Evolutionary conservation across 2,797 vertebrate genomes (phyloP).

Genomic region (Oophaga sylvatica): DNA sequence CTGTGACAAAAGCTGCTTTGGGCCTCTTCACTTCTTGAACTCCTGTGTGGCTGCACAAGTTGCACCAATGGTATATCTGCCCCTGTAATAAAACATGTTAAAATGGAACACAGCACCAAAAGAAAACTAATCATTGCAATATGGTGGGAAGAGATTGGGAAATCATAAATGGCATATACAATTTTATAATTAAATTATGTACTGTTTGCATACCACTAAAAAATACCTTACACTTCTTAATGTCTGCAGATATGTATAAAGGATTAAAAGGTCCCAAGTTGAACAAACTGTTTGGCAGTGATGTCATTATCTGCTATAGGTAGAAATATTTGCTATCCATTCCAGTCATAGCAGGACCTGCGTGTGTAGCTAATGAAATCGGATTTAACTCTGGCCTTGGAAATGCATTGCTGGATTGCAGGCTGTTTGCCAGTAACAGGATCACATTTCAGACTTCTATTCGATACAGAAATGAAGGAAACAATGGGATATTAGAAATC

Average conservation of each 20-base stretch:
- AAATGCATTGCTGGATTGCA: constrained; percentile 52
- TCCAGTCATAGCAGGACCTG: constrained; percentile 41
- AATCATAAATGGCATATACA: not conserved
- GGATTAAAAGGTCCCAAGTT: constrained; percentile 38
- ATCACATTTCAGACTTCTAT: constrained; percentile 50
- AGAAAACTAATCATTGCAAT: not conserved
- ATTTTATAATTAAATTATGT: not conserved
- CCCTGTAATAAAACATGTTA: not conserved
- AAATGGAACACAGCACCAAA: not conserved
- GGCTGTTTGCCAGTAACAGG: constrained; percentile 41
- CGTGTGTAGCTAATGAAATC: constrained; percentile 45
- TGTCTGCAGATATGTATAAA: not conserved
- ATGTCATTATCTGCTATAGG: constrained; percentile 37
- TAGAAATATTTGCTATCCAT: constrained; percentile 55
- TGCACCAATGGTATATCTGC: too few species aligned
- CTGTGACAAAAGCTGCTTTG: too few species aligned
- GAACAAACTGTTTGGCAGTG: constrained; percentile 10
- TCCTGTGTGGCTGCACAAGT: too few species aligned
- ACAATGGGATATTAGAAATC: constrained; percentile 26
- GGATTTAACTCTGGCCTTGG: constrained; percentile 56
- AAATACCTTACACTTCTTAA: not conserved
- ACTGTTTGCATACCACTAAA: not conserved
- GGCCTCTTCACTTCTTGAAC: too few species aligned
- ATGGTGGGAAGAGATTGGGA: not conserved
- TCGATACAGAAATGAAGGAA: constrained; percentile 6